Conservation (phyloP, 1,140 invertebrate genomes). For the Ladona fulva region DNA sequence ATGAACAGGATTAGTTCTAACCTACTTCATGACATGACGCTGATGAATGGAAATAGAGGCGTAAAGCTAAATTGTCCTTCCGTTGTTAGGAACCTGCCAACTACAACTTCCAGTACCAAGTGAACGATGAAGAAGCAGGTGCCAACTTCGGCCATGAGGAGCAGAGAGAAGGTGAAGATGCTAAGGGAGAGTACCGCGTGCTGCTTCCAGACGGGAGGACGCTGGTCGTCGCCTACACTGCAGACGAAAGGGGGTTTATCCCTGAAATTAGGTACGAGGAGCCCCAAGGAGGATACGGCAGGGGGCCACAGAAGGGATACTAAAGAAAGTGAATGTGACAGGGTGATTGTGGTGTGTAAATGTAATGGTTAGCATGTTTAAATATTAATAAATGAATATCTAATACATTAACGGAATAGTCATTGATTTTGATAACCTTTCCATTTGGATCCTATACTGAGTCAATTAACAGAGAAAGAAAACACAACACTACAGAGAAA, state of each 20-base stretch:
- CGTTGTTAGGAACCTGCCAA: slow-evolving; percentile 52
- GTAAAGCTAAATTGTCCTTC: too few relatives aligned
- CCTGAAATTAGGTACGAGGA: slow-evolving; percentile 60
- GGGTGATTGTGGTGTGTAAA: too few relatives aligned
- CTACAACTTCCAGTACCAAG: slow-evolving; percentile 65
- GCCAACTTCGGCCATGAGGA: slow-evolving; percentile 67
- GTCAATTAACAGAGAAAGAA: too few relatives aligned
- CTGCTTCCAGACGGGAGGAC: slow-evolving; percentile 65
- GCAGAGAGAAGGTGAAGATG: slow-evolving; percentile 48
- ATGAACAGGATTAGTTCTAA: too few relatives aligned
- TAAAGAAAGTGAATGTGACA: neutral
- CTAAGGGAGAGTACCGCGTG: slow-evolving; percentile 64
- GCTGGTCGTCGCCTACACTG: slow-evolving; percentile 67
- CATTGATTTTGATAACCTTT: too few relatives aligned
- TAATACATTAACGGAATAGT: too few relatives aligned
- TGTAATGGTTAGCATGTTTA: too few relatives aligned
- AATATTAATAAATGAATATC: too few relatives aligned
- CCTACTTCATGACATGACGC: too few relatives aligned
- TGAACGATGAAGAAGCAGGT: slow-evolving; percentile 54
- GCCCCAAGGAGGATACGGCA: neutral
- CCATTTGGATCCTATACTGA: too few relatives aligned
- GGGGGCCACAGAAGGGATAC: neutral
- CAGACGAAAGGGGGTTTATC: slow-evolving; percentile 63
- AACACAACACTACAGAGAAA: too few relatives aligned
- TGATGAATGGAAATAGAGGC: too few relatives aligned